Evolutionary conservation across 2,888 invertebrate genomes (phyloP).

Genomic region (Iselma pallidipennis): DNA sequence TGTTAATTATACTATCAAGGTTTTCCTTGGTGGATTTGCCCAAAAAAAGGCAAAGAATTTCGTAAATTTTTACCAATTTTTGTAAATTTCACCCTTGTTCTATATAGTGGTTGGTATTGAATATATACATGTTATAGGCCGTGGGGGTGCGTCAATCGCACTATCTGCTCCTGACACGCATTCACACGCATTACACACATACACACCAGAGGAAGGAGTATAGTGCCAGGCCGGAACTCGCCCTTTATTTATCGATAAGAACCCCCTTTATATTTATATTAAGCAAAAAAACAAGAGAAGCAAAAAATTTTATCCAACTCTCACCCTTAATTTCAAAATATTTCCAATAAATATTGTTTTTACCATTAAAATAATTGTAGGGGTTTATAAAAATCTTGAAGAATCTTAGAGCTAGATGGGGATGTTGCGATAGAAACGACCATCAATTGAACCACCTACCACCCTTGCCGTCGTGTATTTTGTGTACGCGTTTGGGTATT

Average conservation of each 20-base stretch:
- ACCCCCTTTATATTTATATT: not conserved
- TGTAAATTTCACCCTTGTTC: not conserved
- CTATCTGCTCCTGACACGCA: conserved; percentile 48
- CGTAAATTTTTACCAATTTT: not conserved
- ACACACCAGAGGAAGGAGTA: conserved; percentile 7
- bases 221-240: conserved; percentile 34
- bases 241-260: conserved; percentile 15
- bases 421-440: no score
- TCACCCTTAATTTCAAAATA: not conserved
- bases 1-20: no score
- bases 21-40: no score
- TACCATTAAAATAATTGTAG: no score
- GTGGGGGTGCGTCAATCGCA: conserved; percentile 42
- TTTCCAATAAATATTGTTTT: no score
- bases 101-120: not conserved
- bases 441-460: no score
- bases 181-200: conserved; percentile 34
- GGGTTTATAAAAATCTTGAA: no score
- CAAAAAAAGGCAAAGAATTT: no score
- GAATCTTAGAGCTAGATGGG: no score
- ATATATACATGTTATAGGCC: no score
- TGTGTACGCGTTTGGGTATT: not conserved
- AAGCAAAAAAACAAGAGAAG: not conserved
- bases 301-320: not conserved
- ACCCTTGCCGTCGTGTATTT: not conserved